A percentile compares a stretch with the other conserved stretches of the same genome.
Conservation (phyloP, 2,888 invertebrate species). For the Agrochola lota region DNA sequence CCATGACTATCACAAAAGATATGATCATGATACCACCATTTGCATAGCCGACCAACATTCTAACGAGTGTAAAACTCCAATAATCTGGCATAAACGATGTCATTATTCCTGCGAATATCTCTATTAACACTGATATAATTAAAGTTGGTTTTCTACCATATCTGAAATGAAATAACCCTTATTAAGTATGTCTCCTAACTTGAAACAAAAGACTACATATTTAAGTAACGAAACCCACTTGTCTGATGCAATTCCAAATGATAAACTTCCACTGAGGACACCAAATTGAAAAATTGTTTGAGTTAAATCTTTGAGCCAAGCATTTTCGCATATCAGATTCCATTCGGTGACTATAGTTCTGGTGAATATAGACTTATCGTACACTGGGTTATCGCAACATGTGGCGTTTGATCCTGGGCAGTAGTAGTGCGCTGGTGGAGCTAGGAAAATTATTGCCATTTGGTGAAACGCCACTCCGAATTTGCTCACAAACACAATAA, state of each 20-base stretch:
- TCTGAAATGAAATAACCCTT: slow-evolving; percentile 83
- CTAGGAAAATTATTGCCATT: slow-evolving; percentile 88
- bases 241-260: slow-evolving; percentile 93
- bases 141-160: slow-evolving; percentile 94
- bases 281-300: slow-evolving; percentile 94
- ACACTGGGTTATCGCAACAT: slow-evolving; percentile 90
- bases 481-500: slow-evolving; percentile 84
- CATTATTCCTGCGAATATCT: slow-evolving; percentile 92
- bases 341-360: slow-evolving; percentile 94
- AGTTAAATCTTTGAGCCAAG: slow-evolving; percentile 92
- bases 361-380: slow-evolving; percentile 91
- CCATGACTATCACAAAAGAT: slow-evolving; percentile 91
- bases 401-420: slow-evolving; percentile 75
- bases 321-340: slow-evolving; percentile 92
- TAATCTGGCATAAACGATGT: slow-evolving; percentile 92
- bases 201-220: neutral
- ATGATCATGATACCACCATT: slow-evolving; percentile 94
- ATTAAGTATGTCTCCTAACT: neutral
- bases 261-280: slow-evolving; percentile 92
- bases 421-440: slow-evolving; percentile 80
- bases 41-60: slow-evolving; percentile 93
- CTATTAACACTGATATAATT: slow-evolving; percentile 92
- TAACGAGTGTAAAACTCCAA: slow-evolving; percentile 91
- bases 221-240: slow-evolving; percentile 88
- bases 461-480: slow-evolving; percentile 89